Evolutionary conservation across 1,140 invertebrate genomes (phyloP).

Genomic region (Diabrotica virgifera): DNA sequence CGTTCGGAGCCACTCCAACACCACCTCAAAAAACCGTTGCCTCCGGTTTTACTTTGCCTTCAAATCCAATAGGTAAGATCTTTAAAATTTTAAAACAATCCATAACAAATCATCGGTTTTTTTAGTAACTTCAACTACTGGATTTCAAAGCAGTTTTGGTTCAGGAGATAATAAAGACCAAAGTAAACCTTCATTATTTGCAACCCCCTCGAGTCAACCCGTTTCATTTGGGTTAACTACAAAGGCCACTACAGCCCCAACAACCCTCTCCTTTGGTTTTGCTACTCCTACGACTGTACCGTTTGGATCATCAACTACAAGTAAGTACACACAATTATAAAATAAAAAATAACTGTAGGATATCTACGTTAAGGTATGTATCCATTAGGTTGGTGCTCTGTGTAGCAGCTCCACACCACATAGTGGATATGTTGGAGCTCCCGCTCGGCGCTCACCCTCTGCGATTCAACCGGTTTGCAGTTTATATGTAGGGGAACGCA

Average conservation of each 20-base stretch:
- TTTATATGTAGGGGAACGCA: no score
- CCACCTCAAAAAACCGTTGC: slow-evolving; percentile 19
- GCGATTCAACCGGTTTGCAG: no score
- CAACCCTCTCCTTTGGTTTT: slow-evolving; percentile 17
- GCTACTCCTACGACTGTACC: slow-evolving; percentile 31
- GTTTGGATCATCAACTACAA: slow-evolving; percentile 38
- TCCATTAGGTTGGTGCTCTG: no score
- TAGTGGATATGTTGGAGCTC: no score
- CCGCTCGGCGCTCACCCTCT: no score
- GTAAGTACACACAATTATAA: not conserved
- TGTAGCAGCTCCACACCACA: no score
- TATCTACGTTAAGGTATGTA: no score
- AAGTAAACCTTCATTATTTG: slow-evolving; percentile 17
- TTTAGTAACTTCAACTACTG: slow-evolving; percentile 22
- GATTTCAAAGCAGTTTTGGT: slow-evolving; percentile 24
- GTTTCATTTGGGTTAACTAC: slow-evolving; percentile 4
- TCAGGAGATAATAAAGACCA: slow-evolving; percentile 27
- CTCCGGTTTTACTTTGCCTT: slow-evolving; percentile 27
- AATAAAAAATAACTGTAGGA: no score
- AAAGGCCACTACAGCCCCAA: slow-evolving; percentile 11
- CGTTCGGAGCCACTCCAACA: slow-evolving; percentile 25
- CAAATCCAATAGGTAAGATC: slow-evolving; percentile 25
- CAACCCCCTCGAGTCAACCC: slow-evolving; percentile 6
- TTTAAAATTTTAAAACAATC: slow-evolving; percentile 6
- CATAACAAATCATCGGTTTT: not conserved